These are phyloP conservation scores for Drepana falcataria DNA, from an alignment of 2,888 invertebrate genomes.

Conservation along the genomic window DNA sequence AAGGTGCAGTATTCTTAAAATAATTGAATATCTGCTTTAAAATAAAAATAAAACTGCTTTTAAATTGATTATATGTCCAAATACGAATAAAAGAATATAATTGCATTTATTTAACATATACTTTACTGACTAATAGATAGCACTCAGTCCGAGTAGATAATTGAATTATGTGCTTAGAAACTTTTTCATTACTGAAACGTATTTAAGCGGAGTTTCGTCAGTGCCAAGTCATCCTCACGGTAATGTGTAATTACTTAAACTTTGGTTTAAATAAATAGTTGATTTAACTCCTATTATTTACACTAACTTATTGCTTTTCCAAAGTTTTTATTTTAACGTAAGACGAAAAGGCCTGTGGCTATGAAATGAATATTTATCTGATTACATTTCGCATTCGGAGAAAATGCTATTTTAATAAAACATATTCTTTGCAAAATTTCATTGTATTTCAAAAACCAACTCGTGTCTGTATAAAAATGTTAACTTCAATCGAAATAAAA, in stretches of 20 bases:
- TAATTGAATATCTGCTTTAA: too few species aligned
- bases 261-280: not conserved
- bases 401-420: not conserved
- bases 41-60: too few species aligned
- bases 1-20: too few species aligned
- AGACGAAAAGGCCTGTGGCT: not conserved
- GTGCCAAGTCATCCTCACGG: not conserved
- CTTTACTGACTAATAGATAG: too few species aligned
- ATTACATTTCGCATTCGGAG: not conserved
- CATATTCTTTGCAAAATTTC: too few species aligned
- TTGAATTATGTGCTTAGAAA: not conserved
- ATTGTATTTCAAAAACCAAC: too few species aligned
- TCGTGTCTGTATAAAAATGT: too few species aligned
- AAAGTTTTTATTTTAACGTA: not conserved
- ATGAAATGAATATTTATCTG: not conserved
- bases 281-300: conserved; percentile 4
- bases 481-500: too few species aligned
- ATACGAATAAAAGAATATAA: too few species aligned
- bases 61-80: too few species aligned
- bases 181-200: conserved; percentile 3
- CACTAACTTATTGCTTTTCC: not conserved
- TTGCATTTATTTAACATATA: too few species aligned
- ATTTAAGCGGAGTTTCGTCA: not conserved
- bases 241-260: not conserved
- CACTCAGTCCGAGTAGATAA: too few species aligned